Evolutionary conservation across 30 jellyfish, hydroid and myxozoan species (phyloP), one percentile per base, ranked within the genome.

Genomic region (Aurelia coerulea): DNA sequence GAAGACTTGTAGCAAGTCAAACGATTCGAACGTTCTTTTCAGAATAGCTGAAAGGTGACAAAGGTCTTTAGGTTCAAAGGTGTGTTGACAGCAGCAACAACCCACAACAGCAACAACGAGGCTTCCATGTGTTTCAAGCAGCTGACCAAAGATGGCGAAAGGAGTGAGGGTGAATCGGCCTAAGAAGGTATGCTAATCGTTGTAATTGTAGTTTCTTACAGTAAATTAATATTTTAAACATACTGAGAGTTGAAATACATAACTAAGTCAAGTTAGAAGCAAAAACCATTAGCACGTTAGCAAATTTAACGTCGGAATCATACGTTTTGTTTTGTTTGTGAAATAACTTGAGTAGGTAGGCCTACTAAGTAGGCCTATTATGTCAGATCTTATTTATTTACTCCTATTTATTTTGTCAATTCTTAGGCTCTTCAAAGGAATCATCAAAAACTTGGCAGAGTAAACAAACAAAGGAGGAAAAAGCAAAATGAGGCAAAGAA

Each of bases 91-190:
- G 56, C 56, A 46, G 56, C 56, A 46, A 46, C 56, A 46, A 9
- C 56, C 56, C 15, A 56, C 87, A 37, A 62, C 79, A 79, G 54
- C 90, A 79, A 65, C 90, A 39, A 50, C 73, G 53, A 2, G 5
- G 1, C 3, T 1, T 34, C 18, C 90, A 63, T 32, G 19, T 41
- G 73, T 33, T 52, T 39, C 64, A 46, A 35, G 52, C 60, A 53
- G 68, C 73, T 8, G 41, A 11, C 10, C 1, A 49, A 76, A 80
- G 17, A 83, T 83, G 92, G 92, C 92, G 81, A 83, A 83, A 60
- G 92, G 92, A 53, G 18, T 83, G 73, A 69, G 86, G 46, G 79
- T 72, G 10, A 83, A 83, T 39, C 62, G 92, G 18, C 86, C 92
- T 1, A 83, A 71, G 35, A 83, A 75, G 86, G 92, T 83, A 33